Conservation (phyloP, 2,113 vertebrate species). For the Salvator merianae region DNA sequence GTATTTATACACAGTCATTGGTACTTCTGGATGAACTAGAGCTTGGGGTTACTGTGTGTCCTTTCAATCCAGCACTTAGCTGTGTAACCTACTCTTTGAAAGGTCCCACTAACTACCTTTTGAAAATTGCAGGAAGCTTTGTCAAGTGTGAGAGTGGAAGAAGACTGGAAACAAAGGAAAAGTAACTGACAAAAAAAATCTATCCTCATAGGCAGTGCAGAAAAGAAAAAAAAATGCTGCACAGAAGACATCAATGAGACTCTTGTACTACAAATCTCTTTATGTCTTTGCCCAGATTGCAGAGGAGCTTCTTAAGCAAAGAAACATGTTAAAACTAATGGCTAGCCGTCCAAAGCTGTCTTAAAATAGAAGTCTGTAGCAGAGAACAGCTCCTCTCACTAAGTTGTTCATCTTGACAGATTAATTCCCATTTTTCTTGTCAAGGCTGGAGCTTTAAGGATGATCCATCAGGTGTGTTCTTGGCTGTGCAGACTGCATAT, state of each 20-base stretch:
- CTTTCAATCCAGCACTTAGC: constrained; percentile 42
- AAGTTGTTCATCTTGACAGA: not conserved
- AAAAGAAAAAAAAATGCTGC: not conserved
- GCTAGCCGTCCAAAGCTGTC: not conserved
- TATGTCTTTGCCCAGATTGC: constrained; percentile 1
- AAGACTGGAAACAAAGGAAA: not conserved
- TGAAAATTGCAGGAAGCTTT: not conserved
- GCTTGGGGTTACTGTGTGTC: not conserved
- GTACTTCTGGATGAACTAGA: constrained; percentile 26
- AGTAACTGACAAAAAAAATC: not conserved
- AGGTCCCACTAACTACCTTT: not conserved
- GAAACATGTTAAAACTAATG: not conserved
- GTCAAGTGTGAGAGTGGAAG: not conserved
- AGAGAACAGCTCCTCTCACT: accelerated
- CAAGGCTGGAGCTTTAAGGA: not conserved
- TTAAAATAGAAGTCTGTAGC: not conserved
- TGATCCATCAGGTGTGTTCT: not conserved
- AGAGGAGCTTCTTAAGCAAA: not conserved
- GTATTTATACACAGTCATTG: constrained; percentile 79
- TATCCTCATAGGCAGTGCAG: not conserved
- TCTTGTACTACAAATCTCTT: not conserved
- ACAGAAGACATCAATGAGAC: not conserved
- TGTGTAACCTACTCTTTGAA: constrained; percentile 1
- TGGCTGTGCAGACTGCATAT: not conserved
- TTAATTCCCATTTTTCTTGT: not conserved